phyloP scores from a whole-genome alignment of 2,113 vertebrate genomes.

The Melanerpes formicivorus region DNA sequence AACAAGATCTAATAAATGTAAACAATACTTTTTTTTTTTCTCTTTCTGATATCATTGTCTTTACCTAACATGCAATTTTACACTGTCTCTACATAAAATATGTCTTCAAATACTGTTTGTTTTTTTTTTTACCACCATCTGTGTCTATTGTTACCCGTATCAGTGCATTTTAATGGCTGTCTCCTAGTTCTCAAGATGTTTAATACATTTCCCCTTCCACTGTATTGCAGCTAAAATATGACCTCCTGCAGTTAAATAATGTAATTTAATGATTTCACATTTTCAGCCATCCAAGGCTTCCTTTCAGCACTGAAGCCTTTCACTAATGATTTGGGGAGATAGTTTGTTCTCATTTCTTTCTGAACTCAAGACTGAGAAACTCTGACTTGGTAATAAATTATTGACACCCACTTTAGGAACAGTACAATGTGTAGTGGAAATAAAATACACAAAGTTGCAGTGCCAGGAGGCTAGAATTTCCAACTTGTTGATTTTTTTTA shows the following conservation, averaged over 20 bases:
- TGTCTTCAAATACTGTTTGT: not conserved
- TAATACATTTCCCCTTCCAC: conserved; percentile 23
- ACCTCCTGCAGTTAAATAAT: conserved; percentile 11
- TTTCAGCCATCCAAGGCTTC: conserved; percentile 22
- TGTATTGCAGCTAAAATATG: conserved; percentile 46
- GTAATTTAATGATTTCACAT: conserved; percentile 54
- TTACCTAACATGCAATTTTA: not conserved
- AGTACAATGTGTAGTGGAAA: not conserved
- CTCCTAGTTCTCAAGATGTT: not conserved
- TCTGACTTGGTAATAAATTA: conserved; percentile 44
- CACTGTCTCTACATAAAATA: not conserved
- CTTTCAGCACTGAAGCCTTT: conserved; percentile 27
- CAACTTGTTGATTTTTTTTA: not conserved
- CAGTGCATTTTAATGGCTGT: conserved; percentile 20
- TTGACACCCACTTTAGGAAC: conserved; percentile 20
- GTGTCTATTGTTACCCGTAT: not conserved
- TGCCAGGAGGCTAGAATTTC: not conserved
- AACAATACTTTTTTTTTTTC: not conserved
- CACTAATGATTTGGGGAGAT: conserved; percentile 39
- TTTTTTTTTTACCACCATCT: not conserved
- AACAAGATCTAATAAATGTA: conserved; percentile 33
- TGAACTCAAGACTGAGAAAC: not conserved
- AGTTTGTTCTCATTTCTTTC: conserved; percentile 37
- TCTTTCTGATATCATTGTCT: not conserved
- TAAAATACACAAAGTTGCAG: not conserved